Evolutionary conservation across 37 sponge, comb jelly and placozoan species (phyloP).

Genomic region (Ephydatia muelleri): DNA sequence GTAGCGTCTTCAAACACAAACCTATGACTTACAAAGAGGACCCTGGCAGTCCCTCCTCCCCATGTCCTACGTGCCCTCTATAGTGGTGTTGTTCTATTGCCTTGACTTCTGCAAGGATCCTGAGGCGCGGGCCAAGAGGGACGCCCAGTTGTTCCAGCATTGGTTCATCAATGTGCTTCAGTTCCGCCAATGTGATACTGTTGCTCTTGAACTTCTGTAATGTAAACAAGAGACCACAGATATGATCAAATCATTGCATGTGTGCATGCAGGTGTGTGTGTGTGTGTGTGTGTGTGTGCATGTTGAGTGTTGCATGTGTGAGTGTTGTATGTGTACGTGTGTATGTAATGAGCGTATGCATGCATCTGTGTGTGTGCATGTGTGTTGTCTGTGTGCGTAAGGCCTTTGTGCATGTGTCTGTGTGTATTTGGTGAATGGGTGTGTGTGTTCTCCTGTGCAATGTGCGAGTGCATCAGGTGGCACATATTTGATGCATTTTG

Average conservation of each 20-base stretch:
- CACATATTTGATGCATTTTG: no score
- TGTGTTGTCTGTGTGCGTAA: no score
- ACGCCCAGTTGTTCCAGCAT: conserved; percentile 59
- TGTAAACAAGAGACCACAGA: not conserved
- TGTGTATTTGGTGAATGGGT: no score
- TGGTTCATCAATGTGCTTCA: conserved; percentile 29
- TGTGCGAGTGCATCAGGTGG: no score
- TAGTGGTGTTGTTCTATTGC: conserved; percentile 8
- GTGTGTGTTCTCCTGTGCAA: no score
- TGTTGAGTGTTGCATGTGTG: no score
- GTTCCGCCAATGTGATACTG: conserved; percentile 40
- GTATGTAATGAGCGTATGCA: no score
- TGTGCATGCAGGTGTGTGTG: not conserved
- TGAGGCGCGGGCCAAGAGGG: conserved; percentile 59
- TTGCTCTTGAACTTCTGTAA: not conserved
- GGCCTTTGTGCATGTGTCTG: no score
- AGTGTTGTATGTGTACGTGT: no score
- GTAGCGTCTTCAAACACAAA: not conserved
- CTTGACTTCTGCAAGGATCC: conserved; percentile 36
- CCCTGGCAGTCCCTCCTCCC: not conserved
- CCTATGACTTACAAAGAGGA: not conserved
- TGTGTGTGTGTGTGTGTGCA: not conserved
- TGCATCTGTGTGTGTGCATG: no score
- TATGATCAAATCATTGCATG: not conserved
- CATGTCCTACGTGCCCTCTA: not conserved